Evolutionary conservation across 2,888 invertebrate species (phyloP), one percentile per base, ranked within the genome.

Genomic region (Spodoptera picta): DNA sequence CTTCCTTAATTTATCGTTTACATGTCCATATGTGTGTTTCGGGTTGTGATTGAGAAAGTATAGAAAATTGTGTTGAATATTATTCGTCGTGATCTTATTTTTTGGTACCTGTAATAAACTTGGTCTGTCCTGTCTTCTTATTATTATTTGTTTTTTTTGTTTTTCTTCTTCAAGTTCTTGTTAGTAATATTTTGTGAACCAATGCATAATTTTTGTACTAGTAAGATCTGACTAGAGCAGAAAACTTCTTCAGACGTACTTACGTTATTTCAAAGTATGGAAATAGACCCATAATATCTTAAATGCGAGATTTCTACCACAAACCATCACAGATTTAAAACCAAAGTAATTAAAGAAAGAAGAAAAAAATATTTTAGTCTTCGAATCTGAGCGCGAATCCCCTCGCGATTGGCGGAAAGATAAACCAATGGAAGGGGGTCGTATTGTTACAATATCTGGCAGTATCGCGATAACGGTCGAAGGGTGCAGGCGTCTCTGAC

Each of bases 371-470:
- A 27, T 27, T 80, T 82, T 84, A 57, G 78, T 85, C 86, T 80
- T 79, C 69, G 76, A 82, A 84, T 65, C 65, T 61, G 11, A 53
- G 42, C 60, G 69, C 62, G 75, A 69, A 72, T 77, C 84, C 92
- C 92, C 90, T 90, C 80, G 78, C 81, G 93, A 93, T 94, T 90
- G 92, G 91, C 73, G 67, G 68, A 75, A 31, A 85, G 93, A 94
- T 93, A 93, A 90, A 68, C 72, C 79, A 70, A 60, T 76, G 82
- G 83, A 82, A 83, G 85, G 85, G 85, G 85, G 84, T 85, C 85
- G 79, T 87, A 90, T 92, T 92, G 92, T 93, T 90, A 87, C 87
- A 83, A 86, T 90, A 92, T 91, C 91, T 90, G 90, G 81, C 90
- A 92, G 91, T 92, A 87, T 90, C 88, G 79, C 82, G 93, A 93